Base-by-base conservation (phyloP, 2,888 invertebrate genomes). In the Spilarctia lutea region DNA sequence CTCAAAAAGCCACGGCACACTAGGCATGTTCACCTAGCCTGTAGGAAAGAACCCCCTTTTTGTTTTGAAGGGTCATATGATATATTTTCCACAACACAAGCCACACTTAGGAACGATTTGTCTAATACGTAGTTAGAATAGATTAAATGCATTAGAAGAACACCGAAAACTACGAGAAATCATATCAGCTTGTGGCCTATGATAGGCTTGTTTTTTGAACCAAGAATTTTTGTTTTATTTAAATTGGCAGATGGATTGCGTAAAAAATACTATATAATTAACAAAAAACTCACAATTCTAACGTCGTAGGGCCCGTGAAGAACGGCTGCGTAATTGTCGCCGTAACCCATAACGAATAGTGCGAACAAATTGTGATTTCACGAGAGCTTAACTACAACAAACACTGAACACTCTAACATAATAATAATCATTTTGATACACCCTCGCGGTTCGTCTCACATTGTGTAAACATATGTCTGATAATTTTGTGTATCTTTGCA, bases 301-400 rank as follows among this genome's bases (percentile, higher is more conserved):
- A 98, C 88, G 88, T 98, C 97, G 80, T 97, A 96, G 76, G 97
- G 96, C 67, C 97, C 97, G 87, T 97, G 96, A 2, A 98, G 93
- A 42, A 98, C 96, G 11, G 97, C 98, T 2, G 97, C 97, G 75
- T 97, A 93, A 91, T 98, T 98, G 79, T 94, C 90, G 56, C 80
- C 75, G 80, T 94, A 89, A 65, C 79, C 74, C 92, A 92, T 92
- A 72, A 75, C 82, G 67, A 48, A 33, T 52, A 52, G 70, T 70
- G 35, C 24, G 16, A 52, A 30, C 35, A 27, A 68, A 83, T 78
- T 83, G 72, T 76, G 66, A 4, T 16, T 13, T n/a, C 7, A 13
- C 30, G 27, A 71, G 42, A n/a, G 27, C n/a, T 2, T 27, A 27
- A 68, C 30, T 33, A 68, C 30, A 56, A 48, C 10, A 6, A 56